Evolutionary conservation across 2,888 invertebrate genomes (phyloP).

Genomic region (Coecobrya sp.): DNA sequence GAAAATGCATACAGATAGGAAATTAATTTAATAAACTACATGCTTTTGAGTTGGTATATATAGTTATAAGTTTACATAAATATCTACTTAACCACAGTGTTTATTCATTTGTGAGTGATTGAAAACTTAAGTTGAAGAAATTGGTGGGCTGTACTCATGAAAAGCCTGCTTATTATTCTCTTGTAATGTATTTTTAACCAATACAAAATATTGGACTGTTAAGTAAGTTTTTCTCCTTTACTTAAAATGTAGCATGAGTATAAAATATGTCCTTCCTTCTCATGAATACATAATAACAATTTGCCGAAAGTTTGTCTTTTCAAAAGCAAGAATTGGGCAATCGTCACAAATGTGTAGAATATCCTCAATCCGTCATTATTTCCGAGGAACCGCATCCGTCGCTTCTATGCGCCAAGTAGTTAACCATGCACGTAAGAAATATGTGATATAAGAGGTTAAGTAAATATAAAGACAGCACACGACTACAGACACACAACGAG

Average conservation of each 20-base stretch:
- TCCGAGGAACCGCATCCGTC: conserved; percentile 10
- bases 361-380: conserved; percentile 63
- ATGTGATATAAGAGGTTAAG: conserved; percentile 28
- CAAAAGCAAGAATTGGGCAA: not conserved
- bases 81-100: not conserved
- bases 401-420: conserved; percentile 3
- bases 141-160: not conserved
- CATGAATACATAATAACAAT: conserved; percentile 1
- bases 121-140: not conserved
- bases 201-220: not conserved
- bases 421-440: conserved; percentile 29
- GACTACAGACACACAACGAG: not conserved
- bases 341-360: not conserved
- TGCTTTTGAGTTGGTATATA: not conserved
- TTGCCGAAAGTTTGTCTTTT: not conserved
- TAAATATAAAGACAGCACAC: conserved; percentile 6
- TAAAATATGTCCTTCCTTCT: not conserved
- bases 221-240: not conserved
- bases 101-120: not conserved
- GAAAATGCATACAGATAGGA: conserved; percentile 40
- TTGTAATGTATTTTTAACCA: not conserved
- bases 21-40: conserved; percentile 46
- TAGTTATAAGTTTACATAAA: not conserved
- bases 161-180: not conserved
- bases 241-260: not conserved